These are phyloP conservation scores for Sclerodermus sp. DNA, from an alignment of 2,888 invertebrate genomes.

Conservation along the genomic window DNA sequence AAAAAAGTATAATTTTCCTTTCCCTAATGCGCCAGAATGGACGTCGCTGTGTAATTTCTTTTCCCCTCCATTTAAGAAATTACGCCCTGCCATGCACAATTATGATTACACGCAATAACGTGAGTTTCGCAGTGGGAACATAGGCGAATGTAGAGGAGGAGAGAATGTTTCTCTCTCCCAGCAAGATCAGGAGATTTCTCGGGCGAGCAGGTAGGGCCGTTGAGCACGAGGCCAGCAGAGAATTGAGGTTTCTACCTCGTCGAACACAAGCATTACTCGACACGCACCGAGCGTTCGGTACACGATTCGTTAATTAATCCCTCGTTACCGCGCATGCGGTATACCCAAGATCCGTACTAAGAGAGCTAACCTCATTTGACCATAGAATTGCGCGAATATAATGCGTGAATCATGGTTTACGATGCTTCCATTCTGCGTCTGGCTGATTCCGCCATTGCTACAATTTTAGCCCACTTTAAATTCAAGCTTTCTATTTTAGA, in stretches of 20 bases:
- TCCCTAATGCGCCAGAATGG: too few species aligned
- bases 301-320: constrained; percentile 37
- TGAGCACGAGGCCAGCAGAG: constrained; percentile 14
- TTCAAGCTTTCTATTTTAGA: too few species aligned
- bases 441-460: too few species aligned
- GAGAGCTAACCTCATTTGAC: constrained; percentile 29
- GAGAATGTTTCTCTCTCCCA: too few species aligned
- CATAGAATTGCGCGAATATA: constrained; percentile 28
- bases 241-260: constrained; percentile 24
- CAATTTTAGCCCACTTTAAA: too few species aligned
- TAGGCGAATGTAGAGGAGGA: too few species aligned
- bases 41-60: too few species aligned
- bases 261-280: constrained; percentile 18
- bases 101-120: too few species aligned
- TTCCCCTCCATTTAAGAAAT: too few species aligned
- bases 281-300: constrained; percentile 18
- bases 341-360: constrained; percentile 29
- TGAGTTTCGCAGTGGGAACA: too few species aligned
- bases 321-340: constrained; percentile 30
- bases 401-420: constrained; percentile 33
- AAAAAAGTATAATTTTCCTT: too few species aligned
- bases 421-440: constrained; percentile 10
- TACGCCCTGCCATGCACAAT: too few species aligned
- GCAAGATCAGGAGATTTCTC: constrained; percentile 5
- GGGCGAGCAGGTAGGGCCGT: background rate